Percentiles rank a stretch among this genome's conserved stretches.
Evolutionary conservation across 1,140 invertebrate genomes (phyloP).

Genomic region (Bemisia tabaci): DNA sequence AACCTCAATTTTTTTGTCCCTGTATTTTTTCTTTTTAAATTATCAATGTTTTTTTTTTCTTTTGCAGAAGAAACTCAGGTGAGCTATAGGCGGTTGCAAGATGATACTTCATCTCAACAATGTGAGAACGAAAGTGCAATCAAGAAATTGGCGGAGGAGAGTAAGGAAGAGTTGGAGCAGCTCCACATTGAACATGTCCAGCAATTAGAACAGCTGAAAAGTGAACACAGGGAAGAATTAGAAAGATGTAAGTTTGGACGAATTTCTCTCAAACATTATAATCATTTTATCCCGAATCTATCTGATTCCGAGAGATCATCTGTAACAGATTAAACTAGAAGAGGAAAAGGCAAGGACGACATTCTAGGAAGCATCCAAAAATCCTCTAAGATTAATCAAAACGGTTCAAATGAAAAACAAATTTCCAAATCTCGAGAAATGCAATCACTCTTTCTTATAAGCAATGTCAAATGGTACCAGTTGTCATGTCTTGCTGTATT

Average conservation of each 20-base stretch:
- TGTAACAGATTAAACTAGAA: no score
- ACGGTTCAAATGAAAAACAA: no score
- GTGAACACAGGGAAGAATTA: neutral
- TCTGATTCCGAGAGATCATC: no score
- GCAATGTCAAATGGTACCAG: no score
- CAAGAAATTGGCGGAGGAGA: slow-evolving; percentile 22
- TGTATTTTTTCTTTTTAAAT: no score
- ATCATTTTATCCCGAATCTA: no score
- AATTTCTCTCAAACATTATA: no score
- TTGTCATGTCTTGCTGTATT: no score
- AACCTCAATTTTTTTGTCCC: no score
- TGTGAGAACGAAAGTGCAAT: slow-evolving; percentile 11
- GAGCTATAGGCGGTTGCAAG: slow-evolving; percentile 36
- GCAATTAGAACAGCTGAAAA: slow-evolving; percentile 4
- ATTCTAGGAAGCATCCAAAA: neutral
- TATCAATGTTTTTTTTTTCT: slow-evolving; percentile 11
- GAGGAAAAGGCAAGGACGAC: slow-evolving; percentile 2
- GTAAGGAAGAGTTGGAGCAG: slow-evolving; percentile 24
- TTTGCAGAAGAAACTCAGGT: slow-evolving; percentile 34
- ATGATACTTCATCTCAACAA: slow-evolving; percentile 34
- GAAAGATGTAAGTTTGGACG: neutral
- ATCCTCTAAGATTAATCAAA: slow-evolving; percentile 5
- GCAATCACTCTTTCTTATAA: no score
- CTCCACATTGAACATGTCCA: neutral
- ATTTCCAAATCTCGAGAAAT: no score